Base-by-base conservation (phyloP, 2,113 vertebrate genomes). In the Mionectes macconnelli region DNA sequence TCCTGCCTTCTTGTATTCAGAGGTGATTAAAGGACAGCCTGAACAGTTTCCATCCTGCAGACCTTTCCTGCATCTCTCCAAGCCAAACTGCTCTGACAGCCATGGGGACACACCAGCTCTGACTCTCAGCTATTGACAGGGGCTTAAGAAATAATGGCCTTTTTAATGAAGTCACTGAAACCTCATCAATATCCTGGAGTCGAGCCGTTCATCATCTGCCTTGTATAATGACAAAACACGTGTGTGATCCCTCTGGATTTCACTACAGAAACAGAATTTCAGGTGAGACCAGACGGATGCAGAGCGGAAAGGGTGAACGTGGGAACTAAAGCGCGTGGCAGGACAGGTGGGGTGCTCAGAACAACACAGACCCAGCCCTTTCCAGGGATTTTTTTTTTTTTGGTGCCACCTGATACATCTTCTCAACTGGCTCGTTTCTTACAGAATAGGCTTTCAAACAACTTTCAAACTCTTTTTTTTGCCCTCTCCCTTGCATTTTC, bases 371-470 rank as follows among this genome's bases (percentile, higher is more conserved):
- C 44, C 63, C 20, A 63, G 35, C 85, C 27, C 37, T 55, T 90
- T n/a, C 72, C 85, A 86, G 20, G 4, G 42, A 42, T 9, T 73
- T n/a, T 68, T 59, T 64, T 57, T 39, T 60, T 15, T 64, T 25
- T 39, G 16, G 37, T 76, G 63, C 47, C 70, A 84, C 50, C 53
- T 14, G 23, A 94, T 72, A 75, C 35, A 52, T 88, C 90, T 83
- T 80, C 35, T 96, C 88, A 91, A 95, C 69, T 66, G 88, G 52
- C 57, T 85, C 69, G 30, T 91, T 90, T 93, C 55, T 95, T 90
- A 82, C 50, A 60, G 59, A 83, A 95, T 27, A 1, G 6, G 92
- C 87, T 96, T 95, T 69, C 89, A 96, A 94, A 87, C 68, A 94
- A 95, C 87, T 93, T 93, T 70, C 57, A 82, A 94, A 87, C 35